Base-by-base conservation (phyloP, 1,140 invertebrate genomes). In the Macrosteles quadrilineatus region DNA sequence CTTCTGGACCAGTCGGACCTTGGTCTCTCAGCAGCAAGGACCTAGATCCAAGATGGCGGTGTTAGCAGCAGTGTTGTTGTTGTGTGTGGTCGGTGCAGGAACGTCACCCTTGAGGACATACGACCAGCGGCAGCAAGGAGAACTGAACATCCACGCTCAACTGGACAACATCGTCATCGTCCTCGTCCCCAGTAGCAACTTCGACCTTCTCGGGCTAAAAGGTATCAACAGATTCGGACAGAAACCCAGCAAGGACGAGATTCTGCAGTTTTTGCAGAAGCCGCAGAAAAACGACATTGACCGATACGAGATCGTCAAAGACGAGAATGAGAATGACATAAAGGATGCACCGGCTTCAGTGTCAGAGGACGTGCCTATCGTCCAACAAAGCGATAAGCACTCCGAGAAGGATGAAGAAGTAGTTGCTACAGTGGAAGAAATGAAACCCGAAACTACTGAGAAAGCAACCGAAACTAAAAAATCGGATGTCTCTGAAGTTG, bases 121-220 rank as follows among this genome's bases (percentile, higher is more conserved):
- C 71, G 81, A 84, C 62, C 83, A 84, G 30, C 78, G 81, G 11
- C 83, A 84, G 50, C 78, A 80, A 3, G 83, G 82, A 11, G 76
- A 79, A 1, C 66, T 79, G 11, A 84, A 84, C 63, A 71, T 83
- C 3, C 77, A 81, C 50, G 79, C 80, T 0, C 77, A 81, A 45
- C 66, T 83, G 2, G 79, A 83, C 6, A 83, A 84, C 40, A 75
- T 83, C 27, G 53, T 84, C 2, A 71, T 84, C 1, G 66, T 83
- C 0, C 74, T 76, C 1, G 72, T 75, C 19, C 67, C 75, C 12
- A 69, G 68, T 11, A 53, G 62, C 40, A 69, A 50, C 45, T 3
- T 72, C 11, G 40, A 47, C 27, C 30, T 71, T 19, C n/a, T 71
- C 1, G 63, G 55, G n/a, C 53, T 55, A 17, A 31, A 17, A 9